These are phyloP conservation scores for Emydoidea blandingii DNA, from an alignment of 2,797 vertebrate species.

Conservation along the genomic window DNA sequence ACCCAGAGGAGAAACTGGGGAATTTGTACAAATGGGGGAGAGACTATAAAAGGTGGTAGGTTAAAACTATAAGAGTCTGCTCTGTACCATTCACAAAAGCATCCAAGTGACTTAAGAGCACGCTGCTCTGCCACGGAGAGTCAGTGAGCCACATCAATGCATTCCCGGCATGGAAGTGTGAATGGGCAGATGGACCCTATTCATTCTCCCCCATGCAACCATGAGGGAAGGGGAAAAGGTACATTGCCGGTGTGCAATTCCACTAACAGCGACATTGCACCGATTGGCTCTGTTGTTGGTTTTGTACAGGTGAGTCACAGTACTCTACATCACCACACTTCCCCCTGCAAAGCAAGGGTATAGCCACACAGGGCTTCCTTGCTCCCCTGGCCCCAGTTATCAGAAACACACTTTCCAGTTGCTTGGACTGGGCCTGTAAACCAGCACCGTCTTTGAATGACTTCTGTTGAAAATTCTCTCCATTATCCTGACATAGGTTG, in stretches of 20 bases:
- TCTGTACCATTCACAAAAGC: neutral
- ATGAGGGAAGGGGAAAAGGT: neutral
- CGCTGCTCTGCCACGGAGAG: neutral
- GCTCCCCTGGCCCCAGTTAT: neutral
- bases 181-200: rapidly evolving
- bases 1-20: neutral
- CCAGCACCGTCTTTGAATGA: neutral
- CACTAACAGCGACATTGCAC: neutral
- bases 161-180: neutral
- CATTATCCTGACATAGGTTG: neutral
- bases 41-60: neutral
- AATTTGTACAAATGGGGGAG: neutral
- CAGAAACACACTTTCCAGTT: neutral
- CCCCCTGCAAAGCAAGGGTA: neutral
- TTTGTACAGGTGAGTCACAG: neutral
- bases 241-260: neutral
- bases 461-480: neutral
- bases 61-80: neutral
- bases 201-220: neutral
- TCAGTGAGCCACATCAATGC: rapidly evolving
- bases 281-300: neutral
- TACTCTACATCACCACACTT: neutral
- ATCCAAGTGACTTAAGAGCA: rapidly evolving
- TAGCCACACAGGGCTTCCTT: neutral
- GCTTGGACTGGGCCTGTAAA: neutral